These are phyloP conservation scores for Apamea epomidion DNA, from an alignment of 2,888 invertebrate genomes.

Conservation along the genomic window DNA sequence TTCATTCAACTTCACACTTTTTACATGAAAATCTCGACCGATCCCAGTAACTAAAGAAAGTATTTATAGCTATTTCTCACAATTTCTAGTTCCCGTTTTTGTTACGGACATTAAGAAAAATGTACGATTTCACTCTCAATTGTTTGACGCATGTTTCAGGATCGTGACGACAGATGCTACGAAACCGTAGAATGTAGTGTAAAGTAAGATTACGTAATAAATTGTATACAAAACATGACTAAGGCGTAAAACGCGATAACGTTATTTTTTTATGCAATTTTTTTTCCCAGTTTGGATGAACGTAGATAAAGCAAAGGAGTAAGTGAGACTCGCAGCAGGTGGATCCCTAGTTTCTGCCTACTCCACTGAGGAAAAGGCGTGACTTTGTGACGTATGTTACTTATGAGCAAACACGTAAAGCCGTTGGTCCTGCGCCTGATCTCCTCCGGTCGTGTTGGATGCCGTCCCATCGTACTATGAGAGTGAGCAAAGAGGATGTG, in stretches of 20 bases:
- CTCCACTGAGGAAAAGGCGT: too few species aligned
- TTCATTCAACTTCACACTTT: background rate
- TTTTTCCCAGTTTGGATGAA: background rate
- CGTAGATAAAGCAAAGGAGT: background rate
- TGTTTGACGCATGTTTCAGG: constrained; percentile 28
- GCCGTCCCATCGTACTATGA: background rate
- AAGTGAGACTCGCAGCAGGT: background rate
- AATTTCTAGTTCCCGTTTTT: background rate
- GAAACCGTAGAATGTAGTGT: background rate
- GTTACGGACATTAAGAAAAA: constrained; percentile 18
- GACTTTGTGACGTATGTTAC: background rate
- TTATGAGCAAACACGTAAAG: background rate
- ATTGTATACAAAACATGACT: constrained; percentile 8
- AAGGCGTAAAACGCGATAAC: constrained; percentile 6
- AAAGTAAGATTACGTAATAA: constrained; percentile 20
- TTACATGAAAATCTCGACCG: background rate
- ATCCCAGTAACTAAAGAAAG: background rate
- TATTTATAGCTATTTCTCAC: background rate
- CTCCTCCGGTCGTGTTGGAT: background rate
- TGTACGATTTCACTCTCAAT: background rate
- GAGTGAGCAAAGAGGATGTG: background rate
- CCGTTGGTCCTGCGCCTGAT: too few species aligned
- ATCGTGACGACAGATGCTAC: constrained; percentile 31
- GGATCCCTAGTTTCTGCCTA: background rate
- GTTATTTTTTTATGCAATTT: background rate